A percentile compares a stretch with the other conserved stretches of the same genome.
Conservation (phyloP, 2,113 vertebrate species). For the Crotalus horridus region DNA sequence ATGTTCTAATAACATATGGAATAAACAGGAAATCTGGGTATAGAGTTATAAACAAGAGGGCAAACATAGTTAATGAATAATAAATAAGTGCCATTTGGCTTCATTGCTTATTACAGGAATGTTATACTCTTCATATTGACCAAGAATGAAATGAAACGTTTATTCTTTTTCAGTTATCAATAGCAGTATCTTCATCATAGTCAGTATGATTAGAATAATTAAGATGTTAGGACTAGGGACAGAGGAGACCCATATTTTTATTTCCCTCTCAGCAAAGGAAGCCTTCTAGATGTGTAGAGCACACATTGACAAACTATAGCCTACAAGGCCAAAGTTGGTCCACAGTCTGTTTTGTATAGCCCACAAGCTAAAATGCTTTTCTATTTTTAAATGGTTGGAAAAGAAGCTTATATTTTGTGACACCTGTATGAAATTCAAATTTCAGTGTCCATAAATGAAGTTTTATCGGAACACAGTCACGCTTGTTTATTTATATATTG, state of each 20-base stretch:
- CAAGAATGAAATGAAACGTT: not conserved
- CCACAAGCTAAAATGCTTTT: not conserved
- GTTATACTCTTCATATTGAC: not conserved
- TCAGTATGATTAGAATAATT: not conserved
- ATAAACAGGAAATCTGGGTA: not conserved
- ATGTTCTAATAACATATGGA: not conserved
- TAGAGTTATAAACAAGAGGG: not conserved
- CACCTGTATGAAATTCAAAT: not conserved
- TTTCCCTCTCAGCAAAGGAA: not conserved
- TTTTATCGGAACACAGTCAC: not conserved
- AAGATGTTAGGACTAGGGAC: not conserved
- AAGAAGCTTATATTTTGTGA: not conserved
- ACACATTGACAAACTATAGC: not conserved
- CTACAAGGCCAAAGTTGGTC: not conserved
- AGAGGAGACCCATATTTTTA: not conserved
- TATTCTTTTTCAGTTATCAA: not conserved
- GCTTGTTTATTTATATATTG: not conserved
- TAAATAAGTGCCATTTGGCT: not conserved
- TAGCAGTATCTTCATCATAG: not conserved
- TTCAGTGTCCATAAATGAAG: not conserved
- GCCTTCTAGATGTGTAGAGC: not conserved
- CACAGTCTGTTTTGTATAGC: not conserved
- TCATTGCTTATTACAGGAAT: not conserved
- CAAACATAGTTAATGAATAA: not conserved
- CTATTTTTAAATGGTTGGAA: not conserved